A percentile compares a stretch with the other conserved stretches of the same genome.
Evolutionary conservation across 2,113 vertebrate species (phyloP).

Genomic region (Sterna hirundo): DNA sequence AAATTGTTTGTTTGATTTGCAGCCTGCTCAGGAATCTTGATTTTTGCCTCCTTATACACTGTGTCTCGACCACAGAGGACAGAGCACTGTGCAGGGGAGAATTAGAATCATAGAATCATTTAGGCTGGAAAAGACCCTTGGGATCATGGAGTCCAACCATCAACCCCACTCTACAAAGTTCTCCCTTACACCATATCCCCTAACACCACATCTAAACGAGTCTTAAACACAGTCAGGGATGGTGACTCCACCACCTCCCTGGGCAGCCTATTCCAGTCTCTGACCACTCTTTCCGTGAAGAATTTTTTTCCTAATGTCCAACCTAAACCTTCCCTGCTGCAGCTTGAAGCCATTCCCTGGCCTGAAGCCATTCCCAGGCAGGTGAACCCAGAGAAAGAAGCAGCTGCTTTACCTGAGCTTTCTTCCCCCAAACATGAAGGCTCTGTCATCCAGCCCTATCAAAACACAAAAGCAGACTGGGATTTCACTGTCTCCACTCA

Average conservation of each 20-base stretch:
- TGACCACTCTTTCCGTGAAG: too few relatives aligned
- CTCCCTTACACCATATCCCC: too few relatives aligned
- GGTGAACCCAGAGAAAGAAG: background rate
- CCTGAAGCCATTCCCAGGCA: background rate
- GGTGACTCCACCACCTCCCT: too few relatives aligned
- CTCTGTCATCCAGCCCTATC: background rate
- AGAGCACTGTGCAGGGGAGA: background rate
- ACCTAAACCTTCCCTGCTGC: too few relatives aligned
- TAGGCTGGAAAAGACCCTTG: too few relatives aligned
- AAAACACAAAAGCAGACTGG: background rate
- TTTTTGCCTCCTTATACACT: background rate
- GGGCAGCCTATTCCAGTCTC: too few relatives aligned
- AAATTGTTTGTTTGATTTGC: background rate
- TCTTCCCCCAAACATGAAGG: background rate
- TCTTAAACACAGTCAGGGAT: too few relatives aligned
- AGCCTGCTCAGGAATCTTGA: background rate
- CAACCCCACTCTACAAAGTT: too few relatives aligned
- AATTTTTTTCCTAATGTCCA: too few relatives aligned
- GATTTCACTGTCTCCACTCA: background rate
- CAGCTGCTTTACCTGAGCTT: background rate
- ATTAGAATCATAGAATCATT: background rate
- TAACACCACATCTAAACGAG: too few relatives aligned
- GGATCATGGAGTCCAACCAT: too few relatives aligned
- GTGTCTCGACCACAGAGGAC: background rate
- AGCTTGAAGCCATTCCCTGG: too few relatives aligned